phyloP scores from a whole-genome alignment of 2,888 invertebrate species.

The Incurvaria masculella region DNA sequence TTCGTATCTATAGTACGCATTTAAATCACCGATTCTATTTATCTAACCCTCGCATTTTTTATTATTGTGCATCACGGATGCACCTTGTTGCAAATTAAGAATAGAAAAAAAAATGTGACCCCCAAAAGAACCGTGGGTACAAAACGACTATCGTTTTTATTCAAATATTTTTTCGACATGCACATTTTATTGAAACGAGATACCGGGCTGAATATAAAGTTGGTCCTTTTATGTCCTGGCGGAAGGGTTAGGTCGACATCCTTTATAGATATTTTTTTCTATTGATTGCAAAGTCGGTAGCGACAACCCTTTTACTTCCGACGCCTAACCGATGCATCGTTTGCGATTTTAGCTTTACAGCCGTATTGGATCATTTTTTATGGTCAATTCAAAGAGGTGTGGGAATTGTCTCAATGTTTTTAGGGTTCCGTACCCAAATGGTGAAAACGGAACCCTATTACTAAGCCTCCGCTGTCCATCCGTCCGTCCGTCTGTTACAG shows the following conservation, averaged over 20 bases:
- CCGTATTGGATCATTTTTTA: too few species aligned
- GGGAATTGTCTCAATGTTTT: too few species aligned
- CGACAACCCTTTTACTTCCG: too few species aligned
- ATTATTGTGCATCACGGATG: constrained; percentile 23
- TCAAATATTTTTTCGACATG: constrained; percentile 33
- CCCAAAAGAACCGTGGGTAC: constrained; percentile 50
- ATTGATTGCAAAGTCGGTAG: too few species aligned
- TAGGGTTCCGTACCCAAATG: too few species aligned
- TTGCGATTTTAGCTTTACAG: too few species aligned
- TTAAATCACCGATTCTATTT: constrained; percentile 46
- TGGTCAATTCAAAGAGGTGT: too few species aligned
- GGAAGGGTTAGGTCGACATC: constrained; percentile 44
- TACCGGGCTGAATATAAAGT: constrained; percentile 53
- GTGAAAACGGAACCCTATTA: too few species aligned
- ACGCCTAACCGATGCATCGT: too few species aligned
- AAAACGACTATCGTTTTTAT: constrained; percentile 35
- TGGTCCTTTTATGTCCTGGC: constrained; percentile 41
- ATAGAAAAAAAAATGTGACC: constrained; percentile 49
- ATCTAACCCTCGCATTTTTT: constrained; percentile 18
- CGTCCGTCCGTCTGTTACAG: too few species aligned
- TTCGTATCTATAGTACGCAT: constrained; percentile 47
- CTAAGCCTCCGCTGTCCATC: too few species aligned
- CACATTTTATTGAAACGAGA: constrained; percentile 52
- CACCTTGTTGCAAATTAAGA: constrained; percentile 58
- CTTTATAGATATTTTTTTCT: too few species aligned